A percentile compares a stretch with the other conserved stretches of the same genome.
Evolutionary conservation across 2,888 invertebrate genomes (phyloP).

Genomic region (Papilio gigon): DNA sequence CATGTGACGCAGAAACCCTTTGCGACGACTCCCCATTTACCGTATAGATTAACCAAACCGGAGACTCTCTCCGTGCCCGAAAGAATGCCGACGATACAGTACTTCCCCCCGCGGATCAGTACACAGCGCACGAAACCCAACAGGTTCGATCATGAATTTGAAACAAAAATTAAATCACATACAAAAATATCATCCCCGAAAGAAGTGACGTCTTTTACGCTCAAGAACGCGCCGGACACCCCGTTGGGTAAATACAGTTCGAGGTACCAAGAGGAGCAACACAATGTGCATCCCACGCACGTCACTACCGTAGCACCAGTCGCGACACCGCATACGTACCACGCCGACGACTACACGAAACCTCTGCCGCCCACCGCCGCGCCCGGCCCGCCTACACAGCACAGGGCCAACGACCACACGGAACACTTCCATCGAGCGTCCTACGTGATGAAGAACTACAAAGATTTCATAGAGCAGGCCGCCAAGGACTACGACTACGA

Average conservation of each 20-base stretch:
- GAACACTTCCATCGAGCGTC: slow-evolving; percentile 59
- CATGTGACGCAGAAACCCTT: slow-evolving; percentile 41
- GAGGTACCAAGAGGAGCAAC: slow-evolving; percentile 11
- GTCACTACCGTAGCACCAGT: neutral
- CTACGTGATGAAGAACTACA: slow-evolving; percentile 68
- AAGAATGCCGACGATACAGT: slow-evolving; percentile 68
- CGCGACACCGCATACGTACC: slow-evolving; percentile 14
- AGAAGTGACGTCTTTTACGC: slow-evolving; percentile 43
- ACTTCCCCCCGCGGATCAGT: slow-evolving; percentile 65
- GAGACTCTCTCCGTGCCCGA: slow-evolving; percentile 53
- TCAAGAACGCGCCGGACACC: slow-evolving; percentile 43
- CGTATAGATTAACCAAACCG: slow-evolving; percentile 47
- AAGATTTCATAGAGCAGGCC: slow-evolving; percentile 63
- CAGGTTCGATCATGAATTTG: slow-evolving; percentile 55
- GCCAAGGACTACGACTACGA: slow-evolving; percentile 58
- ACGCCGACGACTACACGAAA: slow-evolving; percentile 20
- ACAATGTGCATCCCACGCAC: neutral
- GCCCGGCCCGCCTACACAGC: slow-evolving; percentile 47
- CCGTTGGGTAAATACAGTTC: slow-evolving; percentile 26
- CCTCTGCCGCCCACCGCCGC: slow-evolving; percentile 51
- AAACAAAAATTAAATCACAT: slow-evolving; percentile 57
- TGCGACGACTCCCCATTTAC: slow-evolving; percentile 46
- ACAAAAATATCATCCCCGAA: slow-evolving; percentile 49
- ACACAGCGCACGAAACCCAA: slow-evolving; percentile 54
- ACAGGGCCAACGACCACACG: slow-evolving; percentile 47